phyloP scores from a whole-genome alignment of 2,797 vertebrate genomes.

The Chanos chanos region DNA sequence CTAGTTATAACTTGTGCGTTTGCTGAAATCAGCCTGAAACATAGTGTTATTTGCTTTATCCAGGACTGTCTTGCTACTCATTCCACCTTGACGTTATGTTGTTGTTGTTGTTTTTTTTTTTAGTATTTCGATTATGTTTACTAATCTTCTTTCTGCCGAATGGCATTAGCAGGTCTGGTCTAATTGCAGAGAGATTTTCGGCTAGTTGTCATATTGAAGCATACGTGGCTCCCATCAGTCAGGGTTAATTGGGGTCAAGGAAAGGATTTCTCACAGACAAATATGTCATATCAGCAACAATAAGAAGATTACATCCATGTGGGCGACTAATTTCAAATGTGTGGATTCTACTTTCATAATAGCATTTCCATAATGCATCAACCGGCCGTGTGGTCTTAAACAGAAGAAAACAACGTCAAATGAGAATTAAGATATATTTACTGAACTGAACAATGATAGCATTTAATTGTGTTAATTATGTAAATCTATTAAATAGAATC shows the following conservation, averaged over 20 bases:
- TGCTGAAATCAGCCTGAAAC: neutral
- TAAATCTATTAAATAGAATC: too few relatives aligned
- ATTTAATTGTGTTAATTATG: too few relatives aligned
- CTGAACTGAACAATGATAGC: too few relatives aligned
- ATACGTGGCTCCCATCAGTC: slow-evolving; percentile 29
- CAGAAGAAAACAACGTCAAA: slow-evolving; percentile 43
- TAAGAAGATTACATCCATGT: slow-evolving; percentile 59
- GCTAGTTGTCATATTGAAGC: slow-evolving; percentile 28
- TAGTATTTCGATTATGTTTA: slow-evolving; percentile 21
- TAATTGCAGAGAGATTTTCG: slow-evolving; percentile 29
- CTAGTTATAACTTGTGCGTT: too few relatives aligned
- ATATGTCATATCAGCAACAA: slow-evolving; percentile 42
- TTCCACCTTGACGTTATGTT: too few relatives aligned
- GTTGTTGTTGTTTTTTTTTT: slow-evolving; percentile 8
- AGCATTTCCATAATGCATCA: slow-evolving; percentile 30
- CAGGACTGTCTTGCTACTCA: slow-evolving; percentile 5
- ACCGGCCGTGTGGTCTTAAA: slow-evolving; percentile 47
- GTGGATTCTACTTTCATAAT: slow-evolving; percentile 41
- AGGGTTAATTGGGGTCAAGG: slow-evolving; percentile 57
- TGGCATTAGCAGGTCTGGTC: slow-evolving; percentile 28
- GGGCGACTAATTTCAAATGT: slow-evolving; percentile 52
- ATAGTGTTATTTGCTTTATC: neutral
- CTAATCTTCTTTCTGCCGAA: slow-evolving; percentile 33
- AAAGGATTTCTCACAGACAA: slow-evolving; percentile 49
- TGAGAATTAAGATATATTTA: neutral